Conservation (phyloP, 1,140 invertebrate species). For the Sinonovacula constricta region DNA sequence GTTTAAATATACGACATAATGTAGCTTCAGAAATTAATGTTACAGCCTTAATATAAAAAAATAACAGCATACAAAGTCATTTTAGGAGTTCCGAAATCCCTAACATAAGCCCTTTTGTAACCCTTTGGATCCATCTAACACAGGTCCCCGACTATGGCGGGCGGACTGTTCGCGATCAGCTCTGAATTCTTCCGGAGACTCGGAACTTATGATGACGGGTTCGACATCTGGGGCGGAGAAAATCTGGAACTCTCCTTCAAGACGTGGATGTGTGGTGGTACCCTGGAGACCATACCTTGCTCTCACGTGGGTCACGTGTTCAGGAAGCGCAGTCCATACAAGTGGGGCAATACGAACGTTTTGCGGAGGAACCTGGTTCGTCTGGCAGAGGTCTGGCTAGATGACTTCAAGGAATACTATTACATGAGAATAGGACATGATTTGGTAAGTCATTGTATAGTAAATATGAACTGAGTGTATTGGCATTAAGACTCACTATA, state of each 20-base stretch:
- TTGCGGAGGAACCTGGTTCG: conserved; percentile 78
- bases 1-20: too few species aligned
- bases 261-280: conserved; percentile 98
- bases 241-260: conserved; percentile 98
- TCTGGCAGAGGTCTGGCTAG: conserved; percentile 84
- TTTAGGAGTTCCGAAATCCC: too few species aligned
- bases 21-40: too few species aligned
- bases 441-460: conserved; percentile 83
- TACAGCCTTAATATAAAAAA: too few species aligned
- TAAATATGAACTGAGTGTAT: too few species aligned
- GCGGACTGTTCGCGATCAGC: conserved; percentile 92
- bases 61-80: too few species aligned
- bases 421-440: conserved; percentile 97
- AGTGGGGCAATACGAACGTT: conserved; percentile 58
- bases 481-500: too few species aligned
- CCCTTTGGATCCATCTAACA: too few species aligned
- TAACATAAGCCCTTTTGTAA: too few species aligned
- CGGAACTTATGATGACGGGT: conserved; percentile 82
- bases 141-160: conserved; percentile 91
- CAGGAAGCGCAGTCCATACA: conserved; percentile 95
- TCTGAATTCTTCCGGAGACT: conserved; percentile 92
- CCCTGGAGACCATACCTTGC: conserved; percentile 96
- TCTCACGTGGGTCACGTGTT: conserved; percentile 99
- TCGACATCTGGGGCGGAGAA: conserved; percentile 94
- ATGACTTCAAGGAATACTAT: conserved; percentile 90